Conservation (phyloP, 2,888 invertebrate genomes). For the Cristatella mucedo region DNA sequence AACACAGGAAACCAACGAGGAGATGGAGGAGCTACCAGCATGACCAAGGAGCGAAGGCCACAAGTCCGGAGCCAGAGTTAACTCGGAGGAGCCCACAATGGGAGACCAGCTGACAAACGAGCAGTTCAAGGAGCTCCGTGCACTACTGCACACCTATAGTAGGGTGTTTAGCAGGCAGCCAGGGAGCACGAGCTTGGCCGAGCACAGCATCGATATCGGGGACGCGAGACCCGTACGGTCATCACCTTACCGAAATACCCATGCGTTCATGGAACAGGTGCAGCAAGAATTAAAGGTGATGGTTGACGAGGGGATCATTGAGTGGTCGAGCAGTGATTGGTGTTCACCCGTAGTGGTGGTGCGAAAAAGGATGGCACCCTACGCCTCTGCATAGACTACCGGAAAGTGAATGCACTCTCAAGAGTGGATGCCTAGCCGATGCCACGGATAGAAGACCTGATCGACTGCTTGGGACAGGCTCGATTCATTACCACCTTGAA, state of each 20-base stretch:
- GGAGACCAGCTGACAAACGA: too few relatives aligned
- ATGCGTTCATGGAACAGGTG: neutral
- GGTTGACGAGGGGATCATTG: slow-evolving; percentile 1
- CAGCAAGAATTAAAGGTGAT: neutral
- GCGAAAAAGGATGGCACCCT: slow-evolving; percentile 11
- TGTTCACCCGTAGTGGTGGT: neutral
- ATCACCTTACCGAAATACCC: neutral
- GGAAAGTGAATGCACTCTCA: slow-evolving; percentile 13
- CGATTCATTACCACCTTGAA: slow-evolving; percentile 15
- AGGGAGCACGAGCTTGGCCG: too few relatives aligned
- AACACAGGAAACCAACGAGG: too few relatives aligned
- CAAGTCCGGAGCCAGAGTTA: too few relatives aligned
- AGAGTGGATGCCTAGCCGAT: slow-evolving; percentile 12
- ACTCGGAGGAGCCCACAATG: too few relatives aligned
- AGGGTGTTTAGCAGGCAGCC: too few relatives aligned
- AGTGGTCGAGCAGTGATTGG: neutral
- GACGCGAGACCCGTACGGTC: slow-evolving; percentile 2
- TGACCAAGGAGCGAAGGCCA: too few relatives aligned
- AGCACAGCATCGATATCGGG: too few relatives aligned
- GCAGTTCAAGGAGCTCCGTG: too few relatives aligned
- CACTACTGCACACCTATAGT: too few relatives aligned
- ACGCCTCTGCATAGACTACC: slow-evolving; percentile 14
- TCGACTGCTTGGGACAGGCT: slow-evolving; percentile 12
- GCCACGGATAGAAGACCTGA: slow-evolving; percentile 11
- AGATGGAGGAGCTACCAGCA: too few relatives aligned